Conservation (phyloP, 2,888 invertebrate species). For the Mythimna loreyi region DNA sequence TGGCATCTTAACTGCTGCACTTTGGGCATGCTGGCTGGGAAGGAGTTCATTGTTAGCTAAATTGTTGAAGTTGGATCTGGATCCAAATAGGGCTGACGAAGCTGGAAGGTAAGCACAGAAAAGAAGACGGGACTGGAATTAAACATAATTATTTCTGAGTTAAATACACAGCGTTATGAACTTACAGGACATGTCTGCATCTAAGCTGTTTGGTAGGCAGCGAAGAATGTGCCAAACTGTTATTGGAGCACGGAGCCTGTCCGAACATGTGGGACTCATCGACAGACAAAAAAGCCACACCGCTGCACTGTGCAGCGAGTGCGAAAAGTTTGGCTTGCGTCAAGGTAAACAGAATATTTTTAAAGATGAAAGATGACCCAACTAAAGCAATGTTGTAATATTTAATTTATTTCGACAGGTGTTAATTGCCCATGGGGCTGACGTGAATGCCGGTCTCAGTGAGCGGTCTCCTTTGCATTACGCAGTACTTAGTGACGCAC, state of each 20-base stretch:
- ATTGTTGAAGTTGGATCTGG: slow-evolving; percentile 90
- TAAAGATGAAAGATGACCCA: slow-evolving; percentile 68
- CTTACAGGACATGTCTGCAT: slow-evolving; percentile 91
- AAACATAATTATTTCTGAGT: neutral
- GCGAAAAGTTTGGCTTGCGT: slow-evolving; percentile 91
- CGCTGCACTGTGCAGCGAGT: slow-evolving; percentile 95
- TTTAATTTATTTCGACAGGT: slow-evolving; percentile 82
- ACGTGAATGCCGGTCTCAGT: slow-evolving; percentile 94
- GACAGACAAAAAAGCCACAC: slow-evolving; percentile 92
- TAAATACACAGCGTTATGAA: slow-evolving; percentile 12
- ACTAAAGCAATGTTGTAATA: slow-evolving; percentile 56
- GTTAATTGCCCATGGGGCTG: slow-evolving; percentile 94
- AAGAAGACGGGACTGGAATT: neutral
- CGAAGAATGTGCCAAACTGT: slow-evolving; percentile 92
- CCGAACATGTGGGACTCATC: slow-evolving; percentile 94
- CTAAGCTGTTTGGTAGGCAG: slow-evolving; percentile 95
- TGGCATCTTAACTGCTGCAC: slow-evolving; percentile 86
- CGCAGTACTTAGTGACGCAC: slow-evolving; percentile 94
- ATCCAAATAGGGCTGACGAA: slow-evolving; percentile 92
- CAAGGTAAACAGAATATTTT: slow-evolving; percentile 83
- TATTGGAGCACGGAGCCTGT: slow-evolving; percentile 93
- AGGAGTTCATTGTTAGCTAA: slow-evolving; percentile 88
- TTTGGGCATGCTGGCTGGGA: slow-evolving; percentile 92
- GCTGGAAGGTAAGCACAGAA: slow-evolving; percentile 91
- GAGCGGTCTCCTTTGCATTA: slow-evolving; percentile 95